Evolutionary conservation across 2,797 vertebrate genomes (phyloP).

Genomic region (Anomalospiza imberbis): DNA sequence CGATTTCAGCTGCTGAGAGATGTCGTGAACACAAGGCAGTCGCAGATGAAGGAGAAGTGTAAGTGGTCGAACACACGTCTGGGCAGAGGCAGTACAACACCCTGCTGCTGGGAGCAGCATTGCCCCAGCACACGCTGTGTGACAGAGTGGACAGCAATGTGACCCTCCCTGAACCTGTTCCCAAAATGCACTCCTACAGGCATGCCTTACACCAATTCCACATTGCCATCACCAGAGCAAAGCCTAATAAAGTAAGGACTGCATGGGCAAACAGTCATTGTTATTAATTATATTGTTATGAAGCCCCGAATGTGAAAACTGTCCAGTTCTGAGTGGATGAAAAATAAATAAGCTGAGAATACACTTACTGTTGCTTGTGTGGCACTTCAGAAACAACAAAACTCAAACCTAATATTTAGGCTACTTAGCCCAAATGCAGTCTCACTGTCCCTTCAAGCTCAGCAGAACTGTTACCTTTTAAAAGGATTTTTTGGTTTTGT

Average conservation of each 20-base stretch:
- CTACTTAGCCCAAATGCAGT: not conserved
- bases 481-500: not conserved
- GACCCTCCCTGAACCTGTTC: not conserved
- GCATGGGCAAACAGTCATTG: not conserved
- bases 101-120: not conserved
- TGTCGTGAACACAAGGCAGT: conserved; percentile 75
- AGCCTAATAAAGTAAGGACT: not conserved
- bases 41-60: conserved; percentile 87
- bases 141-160: not conserved
- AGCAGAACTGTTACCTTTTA: not conserved
- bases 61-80: not conserved
- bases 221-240: not conserved
- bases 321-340: not conserved
- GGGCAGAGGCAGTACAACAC: not conserved
- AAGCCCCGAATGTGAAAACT: not conserved
- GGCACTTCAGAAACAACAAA: not conserved
- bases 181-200: not conserved
- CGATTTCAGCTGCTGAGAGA: conserved; percentile 79
- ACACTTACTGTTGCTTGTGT: not conserved
- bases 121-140: not conserved
- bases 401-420: not conserved
- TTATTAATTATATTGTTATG: not conserved
- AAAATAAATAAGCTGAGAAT: not conserved
- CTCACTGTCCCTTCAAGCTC: not conserved
- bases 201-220: not conserved